Evolutionary conservation across 2,797 vertebrate genomes (phyloP).

Genomic region (Melanotaenia pygmaea): DNA sequence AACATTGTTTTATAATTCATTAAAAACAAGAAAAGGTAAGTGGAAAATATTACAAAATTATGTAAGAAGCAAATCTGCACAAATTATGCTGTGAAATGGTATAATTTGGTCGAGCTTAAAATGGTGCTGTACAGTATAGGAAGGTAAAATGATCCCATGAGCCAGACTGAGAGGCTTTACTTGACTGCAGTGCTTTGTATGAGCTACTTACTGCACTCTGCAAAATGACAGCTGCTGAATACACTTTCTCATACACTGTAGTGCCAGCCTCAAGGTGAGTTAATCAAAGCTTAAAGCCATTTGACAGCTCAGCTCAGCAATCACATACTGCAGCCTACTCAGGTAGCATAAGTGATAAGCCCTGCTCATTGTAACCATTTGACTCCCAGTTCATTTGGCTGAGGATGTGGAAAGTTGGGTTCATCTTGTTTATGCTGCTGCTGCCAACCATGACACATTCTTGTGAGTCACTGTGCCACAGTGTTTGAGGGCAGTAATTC

Average conservation of each 20-base stretch:
- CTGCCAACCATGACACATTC: constrained; percentile 25
- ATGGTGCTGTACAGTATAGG: constrained; percentile 4
- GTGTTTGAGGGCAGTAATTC: background rate
- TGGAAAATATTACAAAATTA: background rate
- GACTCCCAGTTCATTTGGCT: constrained; percentile 36
- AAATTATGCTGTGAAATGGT: background rate
- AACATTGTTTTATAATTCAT: background rate
- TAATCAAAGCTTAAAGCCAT: constrained; percentile 34
- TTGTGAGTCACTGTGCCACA: constrained; percentile 34
- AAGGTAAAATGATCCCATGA: constrained; percentile 29
- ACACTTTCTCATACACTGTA: constrained; percentile 33
- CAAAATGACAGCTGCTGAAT: constrained; percentile 56
- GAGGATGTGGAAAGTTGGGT: constrained; percentile 32
- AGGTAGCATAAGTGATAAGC: constrained; percentile 53
- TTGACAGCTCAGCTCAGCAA: constrained; percentile 37
- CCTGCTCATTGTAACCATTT: constrained; percentile 11
- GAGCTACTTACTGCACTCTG: constrained; percentile 40
- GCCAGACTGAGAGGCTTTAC: constrained; percentile 49
- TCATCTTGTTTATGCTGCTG: constrained; percentile 18
- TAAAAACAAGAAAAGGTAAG: constrained; percentile 14
- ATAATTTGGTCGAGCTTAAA: constrained; percentile 20
- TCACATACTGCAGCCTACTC: constrained; percentile 31
- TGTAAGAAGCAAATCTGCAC: background rate
- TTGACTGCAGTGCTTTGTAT: constrained; percentile 32
- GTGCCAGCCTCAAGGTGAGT: constrained; percentile 48